phyloP scores from a whole-genome alignment of 2,888 invertebrate species.

The Sinohyriopsis cumingii region DNA sequence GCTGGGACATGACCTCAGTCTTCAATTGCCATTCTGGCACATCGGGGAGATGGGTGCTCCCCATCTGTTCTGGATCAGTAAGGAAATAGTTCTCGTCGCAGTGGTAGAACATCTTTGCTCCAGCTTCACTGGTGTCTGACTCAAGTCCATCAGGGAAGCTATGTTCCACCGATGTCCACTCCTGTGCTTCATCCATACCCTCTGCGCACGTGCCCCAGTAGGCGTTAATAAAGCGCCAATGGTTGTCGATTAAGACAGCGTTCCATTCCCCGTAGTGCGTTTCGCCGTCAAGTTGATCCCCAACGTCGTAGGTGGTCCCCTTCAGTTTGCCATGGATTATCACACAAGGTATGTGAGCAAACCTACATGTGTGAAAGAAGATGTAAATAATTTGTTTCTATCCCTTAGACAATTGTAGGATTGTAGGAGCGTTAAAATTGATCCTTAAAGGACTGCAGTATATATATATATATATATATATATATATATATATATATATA shows the following conservation, averaged over 20 bases:
- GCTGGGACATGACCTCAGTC: slow-evolving; percentile 39
- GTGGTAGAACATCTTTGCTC: slow-evolving; percentile 40
- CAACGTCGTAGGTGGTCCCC: slow-evolving; percentile 64
- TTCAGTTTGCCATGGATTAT: slow-evolving; percentile 63
- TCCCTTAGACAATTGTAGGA: too few species aligned
- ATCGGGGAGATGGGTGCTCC: slow-evolving; percentile 59
- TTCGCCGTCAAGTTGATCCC: slow-evolving; percentile 52
- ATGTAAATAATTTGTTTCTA: neutral
- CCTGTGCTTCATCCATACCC: slow-evolving; percentile 35
- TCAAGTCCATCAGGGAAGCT: slow-evolving; percentile 19
- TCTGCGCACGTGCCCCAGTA: slow-evolving; percentile 65
- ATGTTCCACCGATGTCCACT: slow-evolving; percentile 17
- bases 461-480: too few species aligned
- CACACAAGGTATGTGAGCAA: slow-evolving; percentile 58
- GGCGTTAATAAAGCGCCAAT: slow-evolving; percentile 65
- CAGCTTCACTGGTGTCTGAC: slow-evolving; percentile 12
- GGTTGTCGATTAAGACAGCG: slow-evolving; percentile 58
- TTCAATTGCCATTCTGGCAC: slow-evolving; percentile 59
- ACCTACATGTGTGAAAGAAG: slow-evolving; percentile 34
- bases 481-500: too few species aligned
- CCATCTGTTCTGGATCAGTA: slow-evolving; percentile 61
- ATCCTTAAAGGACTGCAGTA: too few species aligned
- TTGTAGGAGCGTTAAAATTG: too few species aligned
- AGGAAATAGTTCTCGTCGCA: slow-evolving; percentile 68
- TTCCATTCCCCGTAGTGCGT: slow-evolving; percentile 66